Conservation (phyloP, 2,113 vertebrate species). For the Sminthopsis crassicaudata region DNA sequence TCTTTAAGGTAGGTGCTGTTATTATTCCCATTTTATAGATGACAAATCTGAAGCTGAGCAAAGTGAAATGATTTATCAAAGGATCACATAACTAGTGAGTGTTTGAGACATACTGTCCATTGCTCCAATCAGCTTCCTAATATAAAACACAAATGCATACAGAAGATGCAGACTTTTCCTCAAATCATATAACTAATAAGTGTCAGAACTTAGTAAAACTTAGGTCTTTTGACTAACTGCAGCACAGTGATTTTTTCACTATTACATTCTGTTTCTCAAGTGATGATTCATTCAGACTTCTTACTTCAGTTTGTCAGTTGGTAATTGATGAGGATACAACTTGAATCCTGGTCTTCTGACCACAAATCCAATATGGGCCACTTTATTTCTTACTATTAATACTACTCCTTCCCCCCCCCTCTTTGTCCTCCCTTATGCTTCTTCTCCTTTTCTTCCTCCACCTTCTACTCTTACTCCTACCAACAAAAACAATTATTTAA, state of each 20-base stretch:
- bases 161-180: neutral
- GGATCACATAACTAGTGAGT: neutral
- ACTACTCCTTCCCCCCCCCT: neutral
- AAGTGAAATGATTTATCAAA: neutral
- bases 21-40: neutral
- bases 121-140: neutral
- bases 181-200: neutral
- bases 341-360: neutral
- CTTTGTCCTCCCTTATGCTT: too few species aligned
- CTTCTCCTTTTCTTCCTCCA: too few species aligned
- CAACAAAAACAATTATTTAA: too few species aligned
- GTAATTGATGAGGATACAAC: neutral
- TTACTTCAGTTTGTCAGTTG: neutral
- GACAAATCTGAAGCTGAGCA: neutral
- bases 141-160: neutral
- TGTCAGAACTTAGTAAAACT: neutral
- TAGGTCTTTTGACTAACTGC: neutral
- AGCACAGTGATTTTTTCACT: neutral
- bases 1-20: neutral
- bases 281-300: neutral
- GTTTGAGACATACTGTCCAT: neutral
- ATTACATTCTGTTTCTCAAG: neutral
- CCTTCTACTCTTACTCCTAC: too few species aligned
- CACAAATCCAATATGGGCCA: neutral
- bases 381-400: neutral